Evolutionary conservation across 2,797 vertebrate species (phyloP).

Genomic region (Coendou prehensilis): DNA sequence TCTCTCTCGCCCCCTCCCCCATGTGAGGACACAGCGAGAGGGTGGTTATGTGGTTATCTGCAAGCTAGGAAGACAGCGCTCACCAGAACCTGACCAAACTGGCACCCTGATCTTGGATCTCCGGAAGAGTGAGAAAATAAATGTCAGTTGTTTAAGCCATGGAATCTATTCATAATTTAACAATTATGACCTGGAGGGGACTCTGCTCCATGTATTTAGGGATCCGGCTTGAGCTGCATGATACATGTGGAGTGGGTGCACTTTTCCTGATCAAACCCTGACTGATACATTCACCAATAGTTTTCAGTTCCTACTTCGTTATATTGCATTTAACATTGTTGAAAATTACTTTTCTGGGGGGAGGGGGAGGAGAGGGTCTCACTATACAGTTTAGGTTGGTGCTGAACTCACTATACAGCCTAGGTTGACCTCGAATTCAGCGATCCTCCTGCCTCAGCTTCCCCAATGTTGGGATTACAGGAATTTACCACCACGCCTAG

Average conservation of each 20-base stretch:
- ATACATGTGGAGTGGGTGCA: not conserved
- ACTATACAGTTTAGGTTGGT: not conserved
- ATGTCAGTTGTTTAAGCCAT: not conserved
- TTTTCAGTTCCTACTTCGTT: constrained; percentile 34
- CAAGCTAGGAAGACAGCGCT: not conserved
- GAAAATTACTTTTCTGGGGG: not conserved
- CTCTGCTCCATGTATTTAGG: not conserved
- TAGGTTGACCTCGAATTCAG: not conserved
- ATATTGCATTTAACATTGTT: constrained; percentile 19
- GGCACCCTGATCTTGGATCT: not conserved
- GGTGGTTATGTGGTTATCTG: not conserved
- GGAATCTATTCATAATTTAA: not conserved
- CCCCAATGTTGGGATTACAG: not conserved
- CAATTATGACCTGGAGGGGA: not conserved
- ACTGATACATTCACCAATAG: not conserved
- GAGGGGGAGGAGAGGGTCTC: not conserved
- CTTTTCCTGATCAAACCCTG: constrained; percentile 12
- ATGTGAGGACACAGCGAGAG: not conserved
- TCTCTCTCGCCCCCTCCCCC: not conserved
- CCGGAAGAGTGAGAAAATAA: not conserved
- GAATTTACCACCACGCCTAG: not conserved
- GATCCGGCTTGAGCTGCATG: not conserved
- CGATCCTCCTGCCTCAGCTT: not conserved
- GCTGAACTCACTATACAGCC: not conserved
- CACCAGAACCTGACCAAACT: not conserved